Evolutionary conservation across 2,113 vertebrate species (phyloP), one percentile per base, ranked within the genome.

Genomic region (Heteronetta atricapilla): DNA sequence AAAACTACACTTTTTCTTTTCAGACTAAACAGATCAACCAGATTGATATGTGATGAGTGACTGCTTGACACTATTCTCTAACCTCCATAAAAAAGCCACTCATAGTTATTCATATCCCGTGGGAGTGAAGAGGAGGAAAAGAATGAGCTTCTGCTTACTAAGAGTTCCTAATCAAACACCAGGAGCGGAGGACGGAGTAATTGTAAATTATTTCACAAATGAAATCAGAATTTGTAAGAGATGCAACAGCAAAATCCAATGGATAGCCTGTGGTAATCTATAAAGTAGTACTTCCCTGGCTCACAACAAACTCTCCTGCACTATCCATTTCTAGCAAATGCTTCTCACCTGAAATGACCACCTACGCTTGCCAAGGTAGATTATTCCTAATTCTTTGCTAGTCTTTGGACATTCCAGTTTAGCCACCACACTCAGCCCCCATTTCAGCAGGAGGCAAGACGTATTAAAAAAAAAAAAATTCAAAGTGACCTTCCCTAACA

Each of bases 401-500:
- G 62, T 38, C 60, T 81, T 42, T 75, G 84, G 56, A 77, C 69
- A 78, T 68, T 88, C 88, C 60, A 70, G 40, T 86, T 97, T 93
- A 93, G 76, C 88, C 44, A 91, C 60, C 48, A 19, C 44, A 16
- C 60, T 96, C 93, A 82, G 28, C 25, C 77, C 36, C 50, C 44
- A 60, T 78, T 87, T 83, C 5, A 20, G 91, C 79, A 82, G 40
- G 86, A 87, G 81, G 60, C 29, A 87, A 82, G 92, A 90, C 36
- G 8, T 50, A 22, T 56, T 78, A 92, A 67, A 8, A 40, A 55
- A 91, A 88, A 77, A n/a, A 64, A 62, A 44, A 82, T 83, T 93
- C 86, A 68, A 91, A 93, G 76, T 92, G 74, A 96, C 88, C 95
- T 94, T 93, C 36, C 29, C 40, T 87, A 77, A 86, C 52, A 42